phyloP scores from a whole-genome alignment of 92 coral and sea anemone species.

The Nematostella vectensis region DNA sequence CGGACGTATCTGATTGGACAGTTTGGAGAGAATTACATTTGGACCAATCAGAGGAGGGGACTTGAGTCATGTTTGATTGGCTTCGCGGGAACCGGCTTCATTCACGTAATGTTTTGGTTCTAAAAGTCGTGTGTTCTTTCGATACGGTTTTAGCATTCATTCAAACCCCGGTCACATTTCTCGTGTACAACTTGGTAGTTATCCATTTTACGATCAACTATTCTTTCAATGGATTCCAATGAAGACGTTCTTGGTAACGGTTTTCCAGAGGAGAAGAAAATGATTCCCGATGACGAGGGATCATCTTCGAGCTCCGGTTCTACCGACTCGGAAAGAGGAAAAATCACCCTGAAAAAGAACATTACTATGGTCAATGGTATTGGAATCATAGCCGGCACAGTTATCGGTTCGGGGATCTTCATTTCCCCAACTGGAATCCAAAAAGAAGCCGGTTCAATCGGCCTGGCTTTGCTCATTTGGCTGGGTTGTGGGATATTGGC shows the following conservation, averaged over 20 bases:
- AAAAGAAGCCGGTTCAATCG: constrained; percentile 58
- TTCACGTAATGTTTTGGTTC: too few relatives aligned
- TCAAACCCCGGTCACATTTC: too few relatives aligned
- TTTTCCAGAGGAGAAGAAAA: constrained; percentile 14
- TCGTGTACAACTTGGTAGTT: too few relatives aligned
- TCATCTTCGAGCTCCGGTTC: background rate
- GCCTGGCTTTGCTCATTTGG: constrained; percentile 78
- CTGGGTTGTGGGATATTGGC: constrained; percentile 81
- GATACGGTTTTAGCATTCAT: too few relatives aligned
- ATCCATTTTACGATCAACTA: too few relatives aligned
- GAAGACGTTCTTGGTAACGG: constrained; percentile 5
- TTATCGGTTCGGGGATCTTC: constrained; percentile 95
- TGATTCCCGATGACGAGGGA: constrained; percentile 7
- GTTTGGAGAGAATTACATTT: too few relatives aligned
- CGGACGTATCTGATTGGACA: too few relatives aligned
- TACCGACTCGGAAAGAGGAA: constrained; percentile 14
- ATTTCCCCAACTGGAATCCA: constrained; percentile 90
- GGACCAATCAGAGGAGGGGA: too few relatives aligned
- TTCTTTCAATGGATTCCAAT: constrained; percentile 8
- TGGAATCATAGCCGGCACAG: constrained; percentile 89
- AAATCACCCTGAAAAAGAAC: constrained; percentile 56
- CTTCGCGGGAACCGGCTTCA: too few relatives aligned
- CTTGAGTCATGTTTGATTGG: too few relatives aligned
- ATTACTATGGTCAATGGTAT: constrained; percentile 70
- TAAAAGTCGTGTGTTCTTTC: too few relatives aligned